phyloP scores from a whole-genome alignment of 1,140 invertebrate species.

The Anadara kagoshimensis region DNA sequence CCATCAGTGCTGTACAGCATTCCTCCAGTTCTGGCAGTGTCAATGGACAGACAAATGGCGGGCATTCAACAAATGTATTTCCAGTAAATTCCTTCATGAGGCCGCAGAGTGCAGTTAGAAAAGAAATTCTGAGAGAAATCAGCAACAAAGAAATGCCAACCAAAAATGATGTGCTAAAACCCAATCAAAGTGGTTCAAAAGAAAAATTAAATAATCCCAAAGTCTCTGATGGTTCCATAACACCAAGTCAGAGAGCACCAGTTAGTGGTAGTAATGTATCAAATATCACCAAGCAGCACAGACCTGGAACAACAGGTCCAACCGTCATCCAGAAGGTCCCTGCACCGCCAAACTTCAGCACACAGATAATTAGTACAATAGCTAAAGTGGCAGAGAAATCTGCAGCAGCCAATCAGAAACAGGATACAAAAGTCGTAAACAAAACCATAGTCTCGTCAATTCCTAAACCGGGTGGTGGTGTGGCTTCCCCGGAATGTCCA shows the following conservation, averaged over 20 bases:
- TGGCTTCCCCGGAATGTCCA: constrained; percentile 30
- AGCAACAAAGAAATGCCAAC: background rate
- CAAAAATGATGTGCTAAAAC: background rate
- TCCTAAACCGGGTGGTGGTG: constrained; percentile 34
- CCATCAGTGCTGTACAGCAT: constrained; percentile 17
- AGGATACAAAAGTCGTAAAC: background rate
- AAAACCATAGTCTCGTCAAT: constrained; percentile 27
- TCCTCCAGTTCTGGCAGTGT: constrained; percentile 4
- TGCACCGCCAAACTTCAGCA: constrained; percentile 29
- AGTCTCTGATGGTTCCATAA: no score
- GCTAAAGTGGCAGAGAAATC: constrained; percentile 29
- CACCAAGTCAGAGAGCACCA: no score
- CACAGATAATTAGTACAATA: constrained; percentile 31
- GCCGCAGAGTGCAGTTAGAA: constrained; percentile 60
- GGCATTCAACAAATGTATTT: constrained; percentile 29
- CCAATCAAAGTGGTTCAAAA: no score
- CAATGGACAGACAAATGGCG: constrained; percentile 9
- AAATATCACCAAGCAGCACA: no score
- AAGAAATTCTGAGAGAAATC: constrained; percentile 19
- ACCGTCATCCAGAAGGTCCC: constrained; percentile 37
- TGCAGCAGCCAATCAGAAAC: constrained; percentile 9
- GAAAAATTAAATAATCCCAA: no score
- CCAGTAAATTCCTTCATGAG: constrained; percentile 67
- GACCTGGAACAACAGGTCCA: constrained; percentile 12
- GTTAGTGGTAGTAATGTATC: no score